A percentile compares a stretch with the other conserved stretches of the same genome.
phyloP scores from a whole-genome alignment of 2,888 invertebrate genomes.

The Linnaemya vulpina region DNA sequence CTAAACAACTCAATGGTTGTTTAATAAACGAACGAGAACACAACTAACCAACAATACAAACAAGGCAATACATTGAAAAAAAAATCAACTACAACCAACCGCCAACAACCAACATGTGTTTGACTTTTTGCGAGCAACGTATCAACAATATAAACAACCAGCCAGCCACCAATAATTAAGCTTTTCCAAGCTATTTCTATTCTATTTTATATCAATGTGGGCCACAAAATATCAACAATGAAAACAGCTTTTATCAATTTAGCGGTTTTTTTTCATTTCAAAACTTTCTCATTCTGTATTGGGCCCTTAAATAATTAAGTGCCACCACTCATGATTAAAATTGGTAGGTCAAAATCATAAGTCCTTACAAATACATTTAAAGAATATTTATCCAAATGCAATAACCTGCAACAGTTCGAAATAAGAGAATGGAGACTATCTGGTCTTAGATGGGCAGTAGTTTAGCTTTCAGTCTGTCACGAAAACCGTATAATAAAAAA shows the following conservation, averaged over 20 bases:
- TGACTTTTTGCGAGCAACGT: slow-evolving; percentile 27
- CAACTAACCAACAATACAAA: slow-evolving; percentile 33
- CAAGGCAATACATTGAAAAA: not conserved
- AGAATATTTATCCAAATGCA: no score
- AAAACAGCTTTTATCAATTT: slow-evolving; percentile 39
- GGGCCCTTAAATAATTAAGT: no score
- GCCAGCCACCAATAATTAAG: slow-evolving; percentile 37
- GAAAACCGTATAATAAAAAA: no score
- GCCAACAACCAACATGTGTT: slow-evolving; percentile 38
- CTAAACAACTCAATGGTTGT: slow-evolving; percentile 43
- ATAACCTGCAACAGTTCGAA: no score
- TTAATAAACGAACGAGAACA: slow-evolving; percentile 37
- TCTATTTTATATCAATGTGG: slow-evolving; percentile 23
- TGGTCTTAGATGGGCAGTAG: no score
- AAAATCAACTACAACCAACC: slow-evolving; percentile 22
- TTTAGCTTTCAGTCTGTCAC: no score
- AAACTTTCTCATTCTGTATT: not conserved
- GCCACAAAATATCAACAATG: slow-evolving; percentile 21
- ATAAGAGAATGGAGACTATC: no score
- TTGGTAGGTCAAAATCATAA: no score
- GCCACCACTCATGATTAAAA: no score
- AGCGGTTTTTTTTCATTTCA: not conserved
- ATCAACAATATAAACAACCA: slow-evolving; percentile 11
- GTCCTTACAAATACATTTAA: no score
- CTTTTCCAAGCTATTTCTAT: slow-evolving; percentile 35